These are phyloP conservation scores for Hydrozoanthus tunicans DNA, from an alignment of 64 coral and sea anemone genomes.

Conservation along the genomic window DNA sequence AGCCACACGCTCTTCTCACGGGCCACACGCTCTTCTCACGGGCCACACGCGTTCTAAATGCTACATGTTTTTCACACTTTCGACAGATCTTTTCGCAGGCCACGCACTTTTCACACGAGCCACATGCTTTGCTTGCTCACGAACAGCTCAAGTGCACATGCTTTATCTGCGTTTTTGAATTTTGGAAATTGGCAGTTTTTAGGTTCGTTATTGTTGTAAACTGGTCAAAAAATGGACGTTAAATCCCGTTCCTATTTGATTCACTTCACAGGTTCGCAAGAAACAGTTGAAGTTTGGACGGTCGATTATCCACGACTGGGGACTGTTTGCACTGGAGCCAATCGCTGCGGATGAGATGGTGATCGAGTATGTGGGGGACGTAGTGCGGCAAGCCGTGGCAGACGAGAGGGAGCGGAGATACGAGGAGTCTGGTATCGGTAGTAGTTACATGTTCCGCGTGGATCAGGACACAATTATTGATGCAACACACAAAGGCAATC, in stretches of 20 bases:
- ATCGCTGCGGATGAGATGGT: slow-evolving; percentile 99
- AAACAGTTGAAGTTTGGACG: slow-evolving; percentile 94
- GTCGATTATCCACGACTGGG: slow-evolving; percentile 97
- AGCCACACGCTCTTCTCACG: too few relatives aligned
- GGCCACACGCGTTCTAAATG: too few relatives aligned
- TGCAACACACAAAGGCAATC: slow-evolving; percentile 89
- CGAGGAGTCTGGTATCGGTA: slow-evolving; percentile 88
- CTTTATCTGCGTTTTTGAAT: too few relatives aligned
- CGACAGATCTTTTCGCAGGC: too few relatives aligned
- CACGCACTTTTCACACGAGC: too few relatives aligned
- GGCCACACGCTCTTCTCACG: too few relatives aligned
- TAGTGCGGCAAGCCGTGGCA: slow-evolving; percentile 90
- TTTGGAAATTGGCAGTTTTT: too few relatives aligned
- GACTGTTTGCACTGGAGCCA: slow-evolving; percentile 90
- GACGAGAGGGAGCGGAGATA: slow-evolving; percentile 90
- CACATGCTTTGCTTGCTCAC: too few relatives aligned
- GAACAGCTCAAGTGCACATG: too few relatives aligned
- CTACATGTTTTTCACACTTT: too few relatives aligned
- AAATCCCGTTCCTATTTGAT: neutral
- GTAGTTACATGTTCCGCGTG: slow-evolving; percentile 95
- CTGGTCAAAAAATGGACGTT: neutral
- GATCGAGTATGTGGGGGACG: slow-evolving; percentile 93
- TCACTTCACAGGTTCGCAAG: slow-evolving; percentile 79
- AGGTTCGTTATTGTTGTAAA: neutral
- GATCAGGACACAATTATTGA: slow-evolving; percentile 96